phyloP scores from a whole-genome alignment of 64 coral and sea anemone genomes.

The Montipora cactus region DNA sequence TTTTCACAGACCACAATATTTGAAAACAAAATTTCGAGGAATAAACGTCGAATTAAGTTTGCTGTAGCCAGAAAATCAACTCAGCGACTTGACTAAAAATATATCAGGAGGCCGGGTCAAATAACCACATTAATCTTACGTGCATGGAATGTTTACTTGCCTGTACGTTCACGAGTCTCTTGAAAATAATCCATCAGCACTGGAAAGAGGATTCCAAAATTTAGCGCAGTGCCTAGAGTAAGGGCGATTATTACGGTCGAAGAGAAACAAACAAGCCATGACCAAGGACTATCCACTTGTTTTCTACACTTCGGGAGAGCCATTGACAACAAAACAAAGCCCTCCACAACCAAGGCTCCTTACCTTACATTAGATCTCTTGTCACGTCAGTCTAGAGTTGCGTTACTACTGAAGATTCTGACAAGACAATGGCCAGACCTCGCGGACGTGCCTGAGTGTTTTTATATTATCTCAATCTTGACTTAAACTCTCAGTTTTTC shows the following conservation, averaged over 20 bases:
- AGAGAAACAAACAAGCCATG: constrained; percentile 51
- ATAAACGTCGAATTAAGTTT: no score
- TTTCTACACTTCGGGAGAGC: background rate
- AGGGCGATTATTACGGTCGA: background rate
- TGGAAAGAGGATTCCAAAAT: constrained; percentile 60
- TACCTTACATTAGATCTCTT: background rate
- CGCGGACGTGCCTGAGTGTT: no score
- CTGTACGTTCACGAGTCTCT: constrained; percentile 40
- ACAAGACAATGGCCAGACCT: no score
- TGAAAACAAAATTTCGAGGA: no score
- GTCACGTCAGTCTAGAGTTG: background rate
- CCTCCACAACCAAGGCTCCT: background rate
- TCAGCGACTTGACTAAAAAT: no score
- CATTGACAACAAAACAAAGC: background rate
- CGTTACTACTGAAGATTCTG: no score
- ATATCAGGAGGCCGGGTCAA: no score
- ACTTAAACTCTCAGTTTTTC: no score
- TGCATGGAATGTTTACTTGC: background rate
- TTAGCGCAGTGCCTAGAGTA: constrained; percentile 15
- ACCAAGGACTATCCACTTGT: constrained; percentile 18
- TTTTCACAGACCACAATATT: no score
- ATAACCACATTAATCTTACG: background rate
- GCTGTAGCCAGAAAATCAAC: no score
- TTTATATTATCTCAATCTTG: no score
- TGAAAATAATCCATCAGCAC: constrained; percentile 45